phyloP scores from a whole-genome alignment of 2,797 vertebrate genomes.

The Periophthalmus magnuspinnatus region DNA sequence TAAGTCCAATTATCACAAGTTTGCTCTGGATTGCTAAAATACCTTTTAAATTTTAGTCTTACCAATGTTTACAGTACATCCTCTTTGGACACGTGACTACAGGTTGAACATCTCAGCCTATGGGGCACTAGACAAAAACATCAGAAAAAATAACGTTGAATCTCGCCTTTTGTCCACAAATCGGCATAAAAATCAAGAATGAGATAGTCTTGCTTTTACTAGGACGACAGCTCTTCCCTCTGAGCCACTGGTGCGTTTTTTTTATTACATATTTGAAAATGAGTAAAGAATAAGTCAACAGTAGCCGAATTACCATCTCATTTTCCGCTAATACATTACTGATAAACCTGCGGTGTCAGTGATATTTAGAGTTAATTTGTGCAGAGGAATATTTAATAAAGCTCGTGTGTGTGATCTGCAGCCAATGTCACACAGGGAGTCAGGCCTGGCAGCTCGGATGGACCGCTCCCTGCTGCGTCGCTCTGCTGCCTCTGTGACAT shows the following conservation, averaged over 20 bases:
- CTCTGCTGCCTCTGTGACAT: slow-evolving; percentile 56
- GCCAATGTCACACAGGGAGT: slow-evolving; percentile 68
- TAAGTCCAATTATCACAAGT: no score
- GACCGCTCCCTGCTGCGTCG: slow-evolving; percentile 57
- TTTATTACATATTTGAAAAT: not conserved
- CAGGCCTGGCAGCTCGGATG: slow-evolving; percentile 64
- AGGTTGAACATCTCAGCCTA: no score
- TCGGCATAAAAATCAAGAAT: not conserved
- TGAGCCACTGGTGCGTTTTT: not conserved
- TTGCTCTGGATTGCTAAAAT: no score
- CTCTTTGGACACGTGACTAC: no score
- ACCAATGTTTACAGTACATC: no score
- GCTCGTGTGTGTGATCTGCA: slow-evolving; percentile 51
- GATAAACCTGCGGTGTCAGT: slow-evolving; percentile 65
- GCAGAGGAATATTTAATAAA: slow-evolving; percentile 64
- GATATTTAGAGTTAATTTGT: slow-evolving; percentile 73
- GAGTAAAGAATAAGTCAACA: slow-evolving; percentile 4
- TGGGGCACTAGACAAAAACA: no score
- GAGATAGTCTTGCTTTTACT: no score
- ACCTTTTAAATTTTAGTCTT: no score
- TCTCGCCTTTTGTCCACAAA: not conserved
- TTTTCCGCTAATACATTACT: slow-evolving; percentile 64
- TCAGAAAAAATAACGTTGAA: no score
- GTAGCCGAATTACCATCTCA: slow-evolving; percentile 24
- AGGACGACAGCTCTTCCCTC: not conserved